Base-by-base conservation (phyloP, 2,113 vertebrate species). In the Petroica traversi region DNA sequence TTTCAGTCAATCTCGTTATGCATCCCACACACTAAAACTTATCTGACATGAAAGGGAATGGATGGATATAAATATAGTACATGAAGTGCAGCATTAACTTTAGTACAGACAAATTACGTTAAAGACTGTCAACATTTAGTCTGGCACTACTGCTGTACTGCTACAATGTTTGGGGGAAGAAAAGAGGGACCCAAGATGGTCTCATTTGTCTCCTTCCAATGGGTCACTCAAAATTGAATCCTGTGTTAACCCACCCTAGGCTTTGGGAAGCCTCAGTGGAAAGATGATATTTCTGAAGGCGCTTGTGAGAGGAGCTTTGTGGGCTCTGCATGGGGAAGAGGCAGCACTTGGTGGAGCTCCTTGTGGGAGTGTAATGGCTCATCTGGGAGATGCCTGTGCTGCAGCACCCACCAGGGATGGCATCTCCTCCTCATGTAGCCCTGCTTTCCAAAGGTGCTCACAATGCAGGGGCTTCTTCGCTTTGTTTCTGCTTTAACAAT, bases 1-100 rank as follows among this genome's bases (percentile, higher is more conserved):
- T 94, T 93, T 85, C 72, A 93, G 82, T 59, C 69, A 64, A 54
- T 87, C 62, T 88, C 13, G 2, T 83, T 83, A 74, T 24, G n/a
- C 85, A 63, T 85, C 93, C 93, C 75, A 94, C 75, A 62, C 59
- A 55, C 16, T 82, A 85, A 71, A 94, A 94, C 62, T 95, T 90
- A 82, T 36, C 36, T 94, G 94, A 97, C 94, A 88, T 93, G 74
- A 73, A 91, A 89, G 8, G 23, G 58, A 86, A 81, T 66, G 69
- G 80, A 92, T 58, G 48, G 88, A 41, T 84, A 86, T 64, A 96
- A 94, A 96, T 93, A 93, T 83, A 96, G 78, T 9, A 66, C 81
- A 64, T 66, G 66, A 92, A 96, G 92, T 66, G 64, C 74, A 85
- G 85, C 63, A 96, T 93, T 96, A 94, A 96, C 95, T 96, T 96